Evolutionary conservation across 2,113 vertebrate genomes (phyloP).

Genomic region (Xenopus tropicalis): DNA sequence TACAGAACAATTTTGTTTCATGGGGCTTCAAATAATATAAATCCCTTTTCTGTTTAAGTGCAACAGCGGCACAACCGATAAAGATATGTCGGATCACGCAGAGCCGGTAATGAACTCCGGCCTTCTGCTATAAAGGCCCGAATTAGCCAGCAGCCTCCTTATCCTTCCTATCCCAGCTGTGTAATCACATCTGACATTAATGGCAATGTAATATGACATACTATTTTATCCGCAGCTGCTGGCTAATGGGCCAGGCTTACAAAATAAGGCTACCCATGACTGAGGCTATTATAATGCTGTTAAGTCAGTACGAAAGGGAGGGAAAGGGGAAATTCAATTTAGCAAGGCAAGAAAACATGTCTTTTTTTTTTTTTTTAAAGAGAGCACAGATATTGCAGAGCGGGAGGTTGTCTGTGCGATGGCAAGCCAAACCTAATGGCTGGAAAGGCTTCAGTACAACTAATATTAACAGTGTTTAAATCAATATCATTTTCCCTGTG

Average conservation of each 20-base stretch:
- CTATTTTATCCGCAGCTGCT: constrained; percentile 50
- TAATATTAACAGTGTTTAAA: no score
- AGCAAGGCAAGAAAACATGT: constrained; percentile 38
- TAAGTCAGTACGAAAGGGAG: constrained; percentile 15
- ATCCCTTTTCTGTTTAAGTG: constrained; percentile 39
- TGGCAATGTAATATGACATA: constrained; percentile 20
- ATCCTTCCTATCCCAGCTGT: constrained; percentile 37
- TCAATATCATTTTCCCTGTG: no score
- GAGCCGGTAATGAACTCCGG: constrained; percentile 38
- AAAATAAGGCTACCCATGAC: constrained; percentile 45
- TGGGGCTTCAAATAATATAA: constrained; percentile 28
- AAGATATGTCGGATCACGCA: constrained; percentile 27
- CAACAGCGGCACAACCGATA: constrained; percentile 34
- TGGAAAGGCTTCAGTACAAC: no score
- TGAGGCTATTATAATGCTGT: constrained; percentile 49
- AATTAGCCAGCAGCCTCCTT: constrained; percentile 25
- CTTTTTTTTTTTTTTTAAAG: not conserved
- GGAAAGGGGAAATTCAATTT: constrained; percentile 34
- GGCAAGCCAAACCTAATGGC: constrained; percentile 1
- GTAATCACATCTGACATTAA: constrained; percentile 32
- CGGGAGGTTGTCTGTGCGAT: not conserved
- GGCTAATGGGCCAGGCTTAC: constrained; percentile 42
- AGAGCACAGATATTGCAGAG: not conserved
- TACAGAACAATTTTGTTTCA: constrained; percentile 32
- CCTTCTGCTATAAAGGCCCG: constrained; percentile 20